phyloP scores from a whole-genome alignment of 2,113 vertebrate genomes.

The Misgurnus anguillicaudatus region DNA sequence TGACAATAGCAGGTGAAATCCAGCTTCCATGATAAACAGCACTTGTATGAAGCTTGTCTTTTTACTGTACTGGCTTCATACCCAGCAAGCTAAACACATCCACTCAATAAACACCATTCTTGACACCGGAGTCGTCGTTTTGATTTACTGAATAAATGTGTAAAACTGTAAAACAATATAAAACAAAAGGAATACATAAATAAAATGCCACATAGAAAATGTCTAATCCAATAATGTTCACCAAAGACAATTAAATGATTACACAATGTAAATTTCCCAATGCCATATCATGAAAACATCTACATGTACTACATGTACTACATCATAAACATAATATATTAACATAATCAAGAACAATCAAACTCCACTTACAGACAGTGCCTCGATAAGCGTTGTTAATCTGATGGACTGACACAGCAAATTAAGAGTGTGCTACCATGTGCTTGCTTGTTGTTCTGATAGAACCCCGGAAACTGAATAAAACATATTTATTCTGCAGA shows the following conservation, averaged over 20 bases:
- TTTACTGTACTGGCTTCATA: background rate
- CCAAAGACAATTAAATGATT: background rate
- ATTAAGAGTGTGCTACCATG: background rate
- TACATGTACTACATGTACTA: background rate
- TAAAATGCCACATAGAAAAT: too few species aligned
- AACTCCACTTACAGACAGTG: background rate
- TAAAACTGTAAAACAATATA: background rate
- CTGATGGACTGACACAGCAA: background rate
- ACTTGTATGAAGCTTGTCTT: too few species aligned
- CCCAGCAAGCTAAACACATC: background rate
- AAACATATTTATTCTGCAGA: background rate
- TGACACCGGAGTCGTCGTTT: background rate
- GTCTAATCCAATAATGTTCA: too few species aligned
- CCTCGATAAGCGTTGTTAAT: background rate
- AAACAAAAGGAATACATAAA: too few species aligned
- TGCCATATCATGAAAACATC: background rate
- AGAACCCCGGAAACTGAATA: background rate
- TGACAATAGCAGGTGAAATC: too few species aligned
- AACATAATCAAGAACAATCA: constrained; percentile 9
- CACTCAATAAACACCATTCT: background rate
- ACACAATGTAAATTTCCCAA: background rate
- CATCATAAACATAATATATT: background rate
- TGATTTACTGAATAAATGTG: background rate
- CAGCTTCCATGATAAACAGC: too few species aligned
- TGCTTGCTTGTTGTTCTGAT: too few species aligned